phyloP scores from a whole-genome alignment of 2,888 invertebrate genomes.

The Invenusta paracnida region DNA sequence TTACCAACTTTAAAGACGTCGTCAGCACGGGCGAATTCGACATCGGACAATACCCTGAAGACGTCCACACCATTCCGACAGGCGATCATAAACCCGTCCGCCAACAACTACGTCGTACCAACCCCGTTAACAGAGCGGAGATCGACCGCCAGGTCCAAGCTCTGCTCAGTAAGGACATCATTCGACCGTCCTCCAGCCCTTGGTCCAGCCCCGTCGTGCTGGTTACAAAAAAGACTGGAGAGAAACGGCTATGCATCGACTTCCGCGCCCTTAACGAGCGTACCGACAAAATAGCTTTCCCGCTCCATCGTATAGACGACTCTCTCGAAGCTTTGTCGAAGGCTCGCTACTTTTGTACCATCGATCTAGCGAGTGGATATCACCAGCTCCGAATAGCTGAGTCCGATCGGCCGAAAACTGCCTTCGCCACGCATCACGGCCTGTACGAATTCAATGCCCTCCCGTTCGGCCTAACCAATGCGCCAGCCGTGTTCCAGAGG shows the following conservation, averaged over 20 bases:
- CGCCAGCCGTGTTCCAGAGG: neutral
- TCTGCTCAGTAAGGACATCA: neutral
- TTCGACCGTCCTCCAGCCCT: neutral
- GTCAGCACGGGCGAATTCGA: neutral
- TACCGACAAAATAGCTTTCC: neutral
- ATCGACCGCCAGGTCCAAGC: neutral
- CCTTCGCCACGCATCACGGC: neutral
- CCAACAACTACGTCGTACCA: neutral
- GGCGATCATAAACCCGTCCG: neutral
- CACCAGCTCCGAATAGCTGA: neutral
- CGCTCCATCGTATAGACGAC: neutral
- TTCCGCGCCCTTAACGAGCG: neutral
- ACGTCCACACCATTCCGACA: neutral
- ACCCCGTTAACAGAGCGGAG: neutral
- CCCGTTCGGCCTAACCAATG: neutral
- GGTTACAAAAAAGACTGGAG: neutral
- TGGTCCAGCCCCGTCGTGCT: neutral
- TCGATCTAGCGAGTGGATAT: neutral
- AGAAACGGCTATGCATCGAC: neutral
- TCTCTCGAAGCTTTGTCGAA: neutral
- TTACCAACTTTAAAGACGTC: neutral
- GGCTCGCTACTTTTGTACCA: neutral
- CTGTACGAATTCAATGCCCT: neutral
- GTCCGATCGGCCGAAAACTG: neutral
- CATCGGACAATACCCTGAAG: neutral